Evolutionary conservation across 2,113 vertebrate species (phyloP), one percentile per base, ranked within the genome.

Genomic region (Anolis carolinensis): DNA sequence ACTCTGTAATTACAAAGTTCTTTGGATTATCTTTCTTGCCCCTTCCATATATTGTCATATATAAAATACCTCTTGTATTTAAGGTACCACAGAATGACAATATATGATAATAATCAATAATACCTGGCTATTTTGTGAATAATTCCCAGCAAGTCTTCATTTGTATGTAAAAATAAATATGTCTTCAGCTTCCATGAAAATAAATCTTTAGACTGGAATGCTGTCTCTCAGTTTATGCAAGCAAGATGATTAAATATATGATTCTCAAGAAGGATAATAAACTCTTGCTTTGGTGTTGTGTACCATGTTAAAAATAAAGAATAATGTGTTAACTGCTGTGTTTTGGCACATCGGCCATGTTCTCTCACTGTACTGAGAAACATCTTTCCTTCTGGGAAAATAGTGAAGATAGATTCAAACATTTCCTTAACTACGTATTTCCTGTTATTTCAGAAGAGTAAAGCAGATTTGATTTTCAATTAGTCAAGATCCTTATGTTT

Each of bases 341-440:
- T 89, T 85, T 3, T 73, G 84, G 88, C 81, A 88, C 92, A 90
- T 90, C 90, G 80, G 50, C 23, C 50, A 34, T 79, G 30, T 34
- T 79, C 52, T 34, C 52, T 30, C 32, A 34, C n/a, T 77, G 27
- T 77, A 27, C 6, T 77, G 50, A 52, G 65, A 79, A 89, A 91
- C 75, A 83, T 79, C 88, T 90, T 81, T 65, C 71, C 92, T 52
- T 52, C 50, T 78, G 70, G 86, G 59, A 93, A 85, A 67, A 86
- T 81, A 77, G 76, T 81, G 77, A 76, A 75, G 55, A 65, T 87
- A 89, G 73, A 78, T 86, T 34, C 72, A 82, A 88, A 91, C 84
- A 0, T 67, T 71, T 71, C 67, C n/a, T n/a, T n/a, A n/a, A n/a
- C n/a, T n/a, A n/a, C n/a, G n/a, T n/a, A n/a, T n/a, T n/a, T n/a